Conservation (phyloP, 1,140 invertebrate genomes). For the Trachelipus rathkii region DNA sequence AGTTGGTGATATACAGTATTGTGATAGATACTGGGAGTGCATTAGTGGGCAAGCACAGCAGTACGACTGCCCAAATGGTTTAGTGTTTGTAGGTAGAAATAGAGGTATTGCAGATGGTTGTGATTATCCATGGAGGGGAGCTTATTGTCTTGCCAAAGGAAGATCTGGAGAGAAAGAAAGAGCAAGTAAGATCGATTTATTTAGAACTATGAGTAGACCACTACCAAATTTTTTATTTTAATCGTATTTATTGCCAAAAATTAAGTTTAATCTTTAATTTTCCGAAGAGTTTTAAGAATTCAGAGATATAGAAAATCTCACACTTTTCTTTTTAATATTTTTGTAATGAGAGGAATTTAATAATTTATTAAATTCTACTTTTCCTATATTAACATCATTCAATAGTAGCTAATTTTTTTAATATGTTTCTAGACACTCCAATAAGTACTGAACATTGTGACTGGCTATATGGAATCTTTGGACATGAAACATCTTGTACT, state of each 20-base stretch:
- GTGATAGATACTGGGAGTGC: conserved; percentile 84
- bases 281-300: too few relatives aligned
- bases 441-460: conserved; percentile 81
- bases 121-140: conserved; percentile 81
- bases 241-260: too few relatives aligned
- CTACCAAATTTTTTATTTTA: too few relatives aligned
- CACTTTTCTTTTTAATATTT: too few relatives aligned
- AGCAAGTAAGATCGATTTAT: neutral
- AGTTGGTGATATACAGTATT: conserved; percentile 71
- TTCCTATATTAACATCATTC: too few relatives aligned
- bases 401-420: neutral
- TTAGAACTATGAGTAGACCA: too few relatives aligned
- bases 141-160: conserved; percentile 74
- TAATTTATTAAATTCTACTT: too few relatives aligned
- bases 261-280: too few relatives aligned
- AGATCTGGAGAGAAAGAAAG: conserved; percentile 60
- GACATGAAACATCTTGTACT: conserved; percentile 86
- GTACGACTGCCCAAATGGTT: conserved; percentile 83
- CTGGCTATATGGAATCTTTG: conserved; percentile 88
- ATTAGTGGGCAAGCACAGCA: conserved; percentile 69
- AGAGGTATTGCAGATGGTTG: conserved; percentile 79
- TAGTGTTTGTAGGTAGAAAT: conserved; percentile 82
- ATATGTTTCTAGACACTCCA: conserved; percentile 64
- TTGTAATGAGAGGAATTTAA: too few relatives aligned
- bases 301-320: too few relatives aligned